Evolutionary conservation across 2,888 invertebrate species (phyloP), one percentile per base, ranked within the genome.

Genomic region (Aleiodes testaceus): DNA sequence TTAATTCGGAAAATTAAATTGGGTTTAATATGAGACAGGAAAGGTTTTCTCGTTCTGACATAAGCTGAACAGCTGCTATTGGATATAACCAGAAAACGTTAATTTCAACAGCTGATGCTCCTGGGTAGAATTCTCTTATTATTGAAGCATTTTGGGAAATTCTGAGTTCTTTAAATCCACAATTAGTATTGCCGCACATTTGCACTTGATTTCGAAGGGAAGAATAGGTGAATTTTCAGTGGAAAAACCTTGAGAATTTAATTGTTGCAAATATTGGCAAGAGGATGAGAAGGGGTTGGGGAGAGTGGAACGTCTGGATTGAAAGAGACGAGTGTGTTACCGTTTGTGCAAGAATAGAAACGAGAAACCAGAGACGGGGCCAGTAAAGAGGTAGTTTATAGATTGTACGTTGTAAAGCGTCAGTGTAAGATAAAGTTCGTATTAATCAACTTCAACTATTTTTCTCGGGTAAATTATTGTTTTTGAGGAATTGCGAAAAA

Each of bases 71-170:
- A 77, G 77, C 76, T 77, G 79, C 79, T 75, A 69, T 74, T 72
- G 72, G 74, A 20, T 9, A 45, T 22, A 75, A 76, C 78, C 70
- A 74, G 22, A 63, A n/a, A 78, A 79, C 79, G 78, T 84, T 84
- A 82, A 84, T 84, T 84, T 81, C 83, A 85, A 85, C 85, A 85
- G 85, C 85, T 85, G 85, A 85, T 85, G 79, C 79, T 78, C 79
- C 77, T 75, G 77, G 78, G 77, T 75, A 77, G 16, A 16, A 14
- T 47, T 47, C 16, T 47, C 16, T 14, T 16, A 47, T 75, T 70
- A 74, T 72, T 47, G 70, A 74, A 63, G 73, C 63, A 73, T 75
- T 74, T 69, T 74, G 75, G 73, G 71, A 75, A 75, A 72, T 75
- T 74, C 76, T 76, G 7, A 14, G 30, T 14, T 55, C 12, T 53